A percentile compares a stretch with the other conserved stretches of the same genome.
phyloP scores from a whole-genome alignment of 1,140 invertebrate genomes.

The Pachypeltis micranthus region DNA sequence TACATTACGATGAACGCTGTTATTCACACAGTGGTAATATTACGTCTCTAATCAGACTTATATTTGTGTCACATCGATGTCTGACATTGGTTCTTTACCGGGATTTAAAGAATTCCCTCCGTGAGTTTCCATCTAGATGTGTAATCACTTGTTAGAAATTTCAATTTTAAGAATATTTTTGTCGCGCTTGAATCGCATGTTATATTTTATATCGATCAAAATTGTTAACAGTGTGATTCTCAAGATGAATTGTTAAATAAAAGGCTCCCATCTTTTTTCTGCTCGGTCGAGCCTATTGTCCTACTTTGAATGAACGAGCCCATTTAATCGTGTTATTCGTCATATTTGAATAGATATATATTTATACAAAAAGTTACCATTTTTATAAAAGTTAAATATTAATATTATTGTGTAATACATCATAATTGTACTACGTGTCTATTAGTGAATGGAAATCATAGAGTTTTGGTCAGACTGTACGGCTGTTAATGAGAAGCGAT shows the following conservation, averaged over 20 bases:
- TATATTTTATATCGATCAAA: conserved; percentile 2
- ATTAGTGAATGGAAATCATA: not conserved
- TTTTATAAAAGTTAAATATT: not conserved
- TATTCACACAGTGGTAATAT: no score
- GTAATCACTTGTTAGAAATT: not conserved
- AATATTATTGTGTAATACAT: conserved; percentile 1
- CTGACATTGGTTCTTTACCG: not conserved
- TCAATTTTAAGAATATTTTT: not conserved
- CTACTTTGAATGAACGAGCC: not conserved
- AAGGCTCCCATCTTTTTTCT: not conserved
- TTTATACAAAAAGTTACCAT: conserved; percentile 9
- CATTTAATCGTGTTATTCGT: conserved; percentile 4
- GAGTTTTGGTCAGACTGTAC: conserved; percentile 1
- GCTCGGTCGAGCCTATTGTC: not conserved
- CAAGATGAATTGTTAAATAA: not conserved
- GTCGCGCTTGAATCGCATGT: conserved; percentile 8
- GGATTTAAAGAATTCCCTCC: not conserved
- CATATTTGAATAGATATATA: conserved; percentile 2
- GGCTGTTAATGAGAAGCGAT: conserved; percentile 4
- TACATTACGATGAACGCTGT: no score
- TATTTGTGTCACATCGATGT: no score
- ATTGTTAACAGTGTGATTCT: conserved; percentile 2
- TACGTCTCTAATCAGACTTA: no score
- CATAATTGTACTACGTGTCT: conserved; percentile 3
- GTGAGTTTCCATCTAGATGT: not conserved